Conservation (phyloP, 2,888 invertebrate species). For the Deilephila elpenor region DNA sequence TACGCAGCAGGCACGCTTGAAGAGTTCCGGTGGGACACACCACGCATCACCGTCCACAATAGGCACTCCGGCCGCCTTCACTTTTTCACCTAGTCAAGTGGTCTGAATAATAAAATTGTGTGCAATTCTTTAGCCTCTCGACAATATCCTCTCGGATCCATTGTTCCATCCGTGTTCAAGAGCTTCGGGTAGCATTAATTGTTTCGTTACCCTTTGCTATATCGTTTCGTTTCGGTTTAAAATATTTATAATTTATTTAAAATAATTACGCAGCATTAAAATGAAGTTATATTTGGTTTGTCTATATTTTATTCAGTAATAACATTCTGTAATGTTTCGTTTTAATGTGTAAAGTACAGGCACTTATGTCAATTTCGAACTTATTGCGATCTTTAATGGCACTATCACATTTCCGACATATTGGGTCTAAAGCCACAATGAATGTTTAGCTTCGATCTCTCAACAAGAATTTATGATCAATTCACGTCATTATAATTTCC, state of each 20-base stretch:
- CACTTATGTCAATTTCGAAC: not conserved
- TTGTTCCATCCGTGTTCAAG: constrained; percentile 63
- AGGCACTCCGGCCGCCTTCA: constrained; percentile 61
- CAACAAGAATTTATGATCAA: not conserved
- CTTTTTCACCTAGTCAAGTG: constrained; percentile 64
- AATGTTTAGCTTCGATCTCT: not conserved
- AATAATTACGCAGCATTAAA: not conserved
- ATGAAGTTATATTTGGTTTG: not conserved
- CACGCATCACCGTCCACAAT: constrained; percentile 64
- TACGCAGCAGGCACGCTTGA: constrained; percentile 49
- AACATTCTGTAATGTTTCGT: not conserved
- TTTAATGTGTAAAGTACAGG: not conserved
- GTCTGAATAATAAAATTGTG: constrained; percentile 66
- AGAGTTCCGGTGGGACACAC: constrained; percentile 61
- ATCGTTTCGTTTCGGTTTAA: constrained; percentile 46
- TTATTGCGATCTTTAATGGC: not conserved
- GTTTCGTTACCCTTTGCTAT: constrained; percentile 60
- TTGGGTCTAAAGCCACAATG: not conserved
- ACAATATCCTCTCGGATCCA: constrained; percentile 57
- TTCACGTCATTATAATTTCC: not conserved
- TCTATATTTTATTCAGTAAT: not conserved
- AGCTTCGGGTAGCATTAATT: constrained; percentile 59
- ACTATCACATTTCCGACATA: not conserved
- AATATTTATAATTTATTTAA: constrained; percentile 51
- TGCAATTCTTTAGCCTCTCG: constrained; percentile 58